These are phyloP conservation scores for Fregata magnificens DNA, from an alignment of 2,113 vertebrate species.

Conservation along the genomic window DNA sequence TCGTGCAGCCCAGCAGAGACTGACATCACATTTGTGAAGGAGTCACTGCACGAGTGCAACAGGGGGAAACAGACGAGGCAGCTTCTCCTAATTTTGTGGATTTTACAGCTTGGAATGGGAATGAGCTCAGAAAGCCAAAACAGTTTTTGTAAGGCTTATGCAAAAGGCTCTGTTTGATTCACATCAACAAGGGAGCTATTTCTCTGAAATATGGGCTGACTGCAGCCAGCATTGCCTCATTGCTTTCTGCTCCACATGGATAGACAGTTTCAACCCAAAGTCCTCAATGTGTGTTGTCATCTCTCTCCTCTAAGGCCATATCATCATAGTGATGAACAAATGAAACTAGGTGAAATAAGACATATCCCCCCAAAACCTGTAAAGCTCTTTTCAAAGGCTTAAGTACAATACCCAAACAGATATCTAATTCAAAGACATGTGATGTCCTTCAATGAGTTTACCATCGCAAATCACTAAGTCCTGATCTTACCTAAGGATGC, in stretches of 20 bases:
- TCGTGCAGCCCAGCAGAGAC: fast-evolving
- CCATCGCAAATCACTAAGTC: neutral
- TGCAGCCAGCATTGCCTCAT: neutral
- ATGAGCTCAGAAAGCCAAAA: neutral
- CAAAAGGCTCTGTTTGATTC: neutral
- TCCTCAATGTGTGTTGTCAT: neutral
- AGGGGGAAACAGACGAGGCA: neutral
- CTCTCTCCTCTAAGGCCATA: neutral
- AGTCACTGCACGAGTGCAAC: neutral
- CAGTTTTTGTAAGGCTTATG: neutral
- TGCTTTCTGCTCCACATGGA: neutral
- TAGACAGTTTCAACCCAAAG: neutral
- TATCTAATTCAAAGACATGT: neutral
- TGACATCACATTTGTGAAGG: fast-evolving
- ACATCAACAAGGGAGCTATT: neutral
- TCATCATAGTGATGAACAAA: neutral
- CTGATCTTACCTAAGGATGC: neutral
- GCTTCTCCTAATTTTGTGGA: neutral
- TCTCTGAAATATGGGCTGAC: neutral
- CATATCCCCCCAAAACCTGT: fast-evolving
- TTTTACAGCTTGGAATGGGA: neutral
- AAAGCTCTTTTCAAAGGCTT: neutral
- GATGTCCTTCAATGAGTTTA: neutral
- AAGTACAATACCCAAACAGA: neutral
- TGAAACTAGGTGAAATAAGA: neutral